A percentile compares a stretch with the other conserved stretches of the same genome.
phyloP scores from a whole-genome alignment of 2,797 vertebrate species.

The Helostoma temminkii region DNA sequence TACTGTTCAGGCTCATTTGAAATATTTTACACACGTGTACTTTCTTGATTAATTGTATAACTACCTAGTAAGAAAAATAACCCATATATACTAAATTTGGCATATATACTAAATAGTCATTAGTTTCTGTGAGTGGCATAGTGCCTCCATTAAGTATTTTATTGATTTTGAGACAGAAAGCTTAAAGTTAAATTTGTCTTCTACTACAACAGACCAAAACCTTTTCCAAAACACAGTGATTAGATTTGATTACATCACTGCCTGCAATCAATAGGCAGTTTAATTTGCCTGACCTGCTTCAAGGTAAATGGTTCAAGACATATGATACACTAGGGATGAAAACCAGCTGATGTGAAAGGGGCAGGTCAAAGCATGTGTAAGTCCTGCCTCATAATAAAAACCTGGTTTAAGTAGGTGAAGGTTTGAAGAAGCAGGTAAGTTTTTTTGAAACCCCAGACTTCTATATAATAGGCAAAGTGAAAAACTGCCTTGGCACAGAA shows the following conservation, averaged over 20 bases:
- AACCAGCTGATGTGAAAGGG: neutral
- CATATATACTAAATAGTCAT: too few relatives aligned
- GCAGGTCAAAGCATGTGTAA: neutral
- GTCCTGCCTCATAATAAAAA: neutral
- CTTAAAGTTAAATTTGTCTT: neutral
- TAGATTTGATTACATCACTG: neutral
- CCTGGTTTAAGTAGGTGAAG: conserved; percentile 1
- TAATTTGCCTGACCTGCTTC: neutral
- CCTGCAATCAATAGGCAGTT: neutral
- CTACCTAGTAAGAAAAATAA: too few relatives aligned
- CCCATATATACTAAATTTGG: too few relatives aligned
- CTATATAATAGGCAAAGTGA: neutral
- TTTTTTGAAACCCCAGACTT: conserved; percentile 1
- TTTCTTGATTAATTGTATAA: neutral
- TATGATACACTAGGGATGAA: neutral
- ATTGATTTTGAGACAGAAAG: neutral
- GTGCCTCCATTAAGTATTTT: neutral
- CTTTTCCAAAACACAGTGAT: neutral
- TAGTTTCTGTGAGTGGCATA: neutral
- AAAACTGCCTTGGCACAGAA: neutral
- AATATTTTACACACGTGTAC: neutral
- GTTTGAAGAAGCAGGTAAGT: conserved; percentile 16
- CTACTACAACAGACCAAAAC: neutral
- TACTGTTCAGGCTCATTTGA: neutral
- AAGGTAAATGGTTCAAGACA: neutral